These are phyloP conservation scores for Drosophila nikananu DNA, from an alignment of 1,140 invertebrate genomes.

Conservation along the genomic window DNA sequence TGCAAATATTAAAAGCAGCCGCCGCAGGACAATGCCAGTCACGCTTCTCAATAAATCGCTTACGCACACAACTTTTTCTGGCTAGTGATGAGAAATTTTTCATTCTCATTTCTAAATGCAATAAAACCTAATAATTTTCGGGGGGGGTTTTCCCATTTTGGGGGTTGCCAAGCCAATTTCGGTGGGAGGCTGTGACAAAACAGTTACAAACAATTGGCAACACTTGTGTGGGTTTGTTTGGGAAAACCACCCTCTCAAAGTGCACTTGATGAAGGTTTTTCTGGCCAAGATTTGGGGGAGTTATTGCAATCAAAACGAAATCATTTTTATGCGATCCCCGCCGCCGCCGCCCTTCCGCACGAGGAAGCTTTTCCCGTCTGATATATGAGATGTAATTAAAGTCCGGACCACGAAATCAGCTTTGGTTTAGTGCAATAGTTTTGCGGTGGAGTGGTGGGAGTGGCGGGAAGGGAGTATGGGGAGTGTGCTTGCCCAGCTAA, in stretches of 20 bases:
- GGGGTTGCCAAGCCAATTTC: constrained; percentile 44
- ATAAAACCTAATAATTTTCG: constrained; percentile 81
- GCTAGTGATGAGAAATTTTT: constrained; percentile 67
- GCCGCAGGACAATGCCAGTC: constrained; percentile 50
- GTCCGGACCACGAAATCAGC: constrained; percentile 74
- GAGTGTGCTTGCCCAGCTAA: not conserved
- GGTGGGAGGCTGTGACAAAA: constrained; percentile 53
- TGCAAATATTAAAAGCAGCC: constrained; percentile 75
- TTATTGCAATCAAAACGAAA: constrained; percentile 77
- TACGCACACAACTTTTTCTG: constrained; percentile 57
- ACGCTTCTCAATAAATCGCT: constrained; percentile 58
- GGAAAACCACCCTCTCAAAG: constrained; percentile 62
- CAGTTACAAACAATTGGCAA: constrained; percentile 79
- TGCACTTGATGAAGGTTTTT: constrained; percentile 54
- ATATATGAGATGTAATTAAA: constrained; percentile 85
- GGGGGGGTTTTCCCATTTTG: constrained; percentile 24
- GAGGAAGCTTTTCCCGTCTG: constrained; percentile 45
- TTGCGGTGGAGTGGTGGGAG: constrained; percentile 15
- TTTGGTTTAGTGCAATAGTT: constrained; percentile 71
- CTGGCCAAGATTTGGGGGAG: constrained; percentile 46
- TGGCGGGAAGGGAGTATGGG: too few relatives aligned
- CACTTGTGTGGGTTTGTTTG: constrained; percentile 72
- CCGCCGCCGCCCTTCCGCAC: constrained; percentile 35
- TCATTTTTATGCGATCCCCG: constrained; percentile 75
- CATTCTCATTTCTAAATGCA: constrained; percentile 69